Evolutionary conservation across 2,797 vertebrate species (phyloP).

Genomic region (Coluber constrictor): DNA sequence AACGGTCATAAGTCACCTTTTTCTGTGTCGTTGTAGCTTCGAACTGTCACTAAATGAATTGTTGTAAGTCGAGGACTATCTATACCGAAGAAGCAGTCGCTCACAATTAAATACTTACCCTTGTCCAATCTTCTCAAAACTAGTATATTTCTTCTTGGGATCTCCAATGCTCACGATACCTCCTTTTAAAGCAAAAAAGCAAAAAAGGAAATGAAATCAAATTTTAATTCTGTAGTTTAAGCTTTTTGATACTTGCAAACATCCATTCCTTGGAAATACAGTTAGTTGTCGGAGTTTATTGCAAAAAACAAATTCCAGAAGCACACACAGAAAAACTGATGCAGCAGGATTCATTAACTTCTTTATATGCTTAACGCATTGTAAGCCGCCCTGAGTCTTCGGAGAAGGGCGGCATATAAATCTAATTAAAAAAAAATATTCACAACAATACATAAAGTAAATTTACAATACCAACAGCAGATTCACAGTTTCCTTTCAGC

Average conservation of each 20-base stretch:
- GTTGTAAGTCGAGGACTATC: neutral
- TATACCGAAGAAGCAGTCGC: neutral
- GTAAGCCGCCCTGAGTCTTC: no score
- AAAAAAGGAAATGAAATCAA: neutral
- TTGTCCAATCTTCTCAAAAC: constrained; percentile 89
- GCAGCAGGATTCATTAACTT: no score
- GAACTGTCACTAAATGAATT: neutral
- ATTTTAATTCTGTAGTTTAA: neutral
- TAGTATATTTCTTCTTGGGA: constrained; percentile 87
- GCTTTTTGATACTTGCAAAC: neutral
- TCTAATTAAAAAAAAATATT: no score
- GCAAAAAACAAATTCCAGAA: no score
- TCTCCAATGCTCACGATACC: constrained; percentile 87
- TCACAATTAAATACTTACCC: constrained; percentile 73
- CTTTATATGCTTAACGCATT: no score
- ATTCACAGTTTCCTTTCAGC: no score
- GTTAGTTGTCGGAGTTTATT: no score
- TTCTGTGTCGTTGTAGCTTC: neutral
- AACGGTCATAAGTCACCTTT: neutral
- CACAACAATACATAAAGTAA: no score
- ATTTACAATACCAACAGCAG: no score
- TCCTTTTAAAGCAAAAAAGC: constrained; percentile 71
- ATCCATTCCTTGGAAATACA: neutral
- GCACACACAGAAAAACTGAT: no score
- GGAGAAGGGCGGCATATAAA: no score